phyloP scores from a whole-genome alignment of 2,113 vertebrate genomes.

The Smithornis capensis region DNA sequence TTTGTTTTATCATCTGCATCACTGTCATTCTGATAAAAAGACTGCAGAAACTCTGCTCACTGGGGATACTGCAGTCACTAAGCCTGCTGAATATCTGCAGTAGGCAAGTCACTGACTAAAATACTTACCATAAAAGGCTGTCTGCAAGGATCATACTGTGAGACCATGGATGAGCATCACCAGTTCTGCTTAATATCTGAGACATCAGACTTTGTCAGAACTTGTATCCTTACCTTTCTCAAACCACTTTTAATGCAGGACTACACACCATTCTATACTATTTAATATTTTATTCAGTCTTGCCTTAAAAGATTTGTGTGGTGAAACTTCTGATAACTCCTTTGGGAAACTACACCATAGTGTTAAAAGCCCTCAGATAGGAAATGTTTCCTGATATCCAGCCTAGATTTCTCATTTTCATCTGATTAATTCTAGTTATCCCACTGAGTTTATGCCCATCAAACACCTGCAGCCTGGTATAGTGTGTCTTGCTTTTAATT shows the following conservation, averaged over 20 bases:
- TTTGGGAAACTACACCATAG: neutral
- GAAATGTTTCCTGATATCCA: constrained; percentile 49
- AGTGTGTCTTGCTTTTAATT: constrained; percentile 28
- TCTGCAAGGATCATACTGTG: neutral
- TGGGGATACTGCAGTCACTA: constrained; percentile 36
- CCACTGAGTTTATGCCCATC: constrained; percentile 40
- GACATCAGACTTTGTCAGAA: neutral
- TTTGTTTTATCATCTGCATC: constrained; percentile 42
- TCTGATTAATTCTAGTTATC: constrained; percentile 57
- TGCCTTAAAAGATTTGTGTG: neutral
- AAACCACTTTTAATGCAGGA: neutral
- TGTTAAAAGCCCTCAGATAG: constrained; percentile 10
- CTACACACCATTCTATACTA: neutral
- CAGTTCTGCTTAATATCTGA: constrained; percentile 1
- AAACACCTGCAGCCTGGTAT: constrained; percentile 42
- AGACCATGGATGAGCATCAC: neutral
- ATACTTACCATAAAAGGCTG: constrained; percentile 47
- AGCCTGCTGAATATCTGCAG: constrained; percentile 29
- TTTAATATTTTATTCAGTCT: constrained; percentile 16
- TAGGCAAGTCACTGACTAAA: constrained; percentile 25
- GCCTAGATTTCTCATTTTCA: constrained; percentile 51
- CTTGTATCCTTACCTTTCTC: neutral
- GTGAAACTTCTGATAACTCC: constrained; percentile 3
- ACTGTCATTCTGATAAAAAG: constrained; percentile 28
- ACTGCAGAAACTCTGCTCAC: constrained; percentile 43